Conservation (phyloP, 2,113 vertebrate species). For the Hippolais icterina region DNA sequence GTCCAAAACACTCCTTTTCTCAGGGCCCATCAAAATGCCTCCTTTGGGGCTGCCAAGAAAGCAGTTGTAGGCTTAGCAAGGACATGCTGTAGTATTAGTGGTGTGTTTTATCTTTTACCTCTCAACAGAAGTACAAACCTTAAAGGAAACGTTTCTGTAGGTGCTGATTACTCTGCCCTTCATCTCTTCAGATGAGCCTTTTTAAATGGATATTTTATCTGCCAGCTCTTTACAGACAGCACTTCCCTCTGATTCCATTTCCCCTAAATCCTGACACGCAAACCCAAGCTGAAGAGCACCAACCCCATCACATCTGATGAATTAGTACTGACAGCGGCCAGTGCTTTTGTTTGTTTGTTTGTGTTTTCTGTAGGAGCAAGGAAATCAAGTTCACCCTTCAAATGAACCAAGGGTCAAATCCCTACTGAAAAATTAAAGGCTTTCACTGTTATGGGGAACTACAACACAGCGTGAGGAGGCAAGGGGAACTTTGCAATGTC, state of each 20-base stretch:
- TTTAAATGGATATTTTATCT: neutral
- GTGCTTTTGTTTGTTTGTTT: neutral
- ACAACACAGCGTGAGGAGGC: neutral
- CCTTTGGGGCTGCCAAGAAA: neutral
- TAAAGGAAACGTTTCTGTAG: neutral
- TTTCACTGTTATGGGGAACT: neutral
- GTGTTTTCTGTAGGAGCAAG: neutral
- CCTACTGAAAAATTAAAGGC: neutral
- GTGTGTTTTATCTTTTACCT: neutral
- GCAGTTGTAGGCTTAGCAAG: neutral
- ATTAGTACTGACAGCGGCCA: neutral
- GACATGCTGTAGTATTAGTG: neutral
- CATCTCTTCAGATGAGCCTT: neutral
- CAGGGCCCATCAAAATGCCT: neutral
- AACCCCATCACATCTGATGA: neutral
- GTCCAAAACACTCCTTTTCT: rapidly evolving
- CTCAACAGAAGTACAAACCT: neutral
- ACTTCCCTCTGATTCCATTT: neutral
- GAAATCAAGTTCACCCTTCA: neutral
- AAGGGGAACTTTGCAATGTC: neutral
- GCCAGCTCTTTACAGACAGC: neutral
- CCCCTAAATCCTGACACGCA: neutral
- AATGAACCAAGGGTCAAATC: neutral
- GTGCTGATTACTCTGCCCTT: neutral
- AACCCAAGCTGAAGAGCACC: neutral